Evolutionary conservation across 2,113 vertebrate genomes (phyloP).

Genomic region (Butorides virescens): DNA sequence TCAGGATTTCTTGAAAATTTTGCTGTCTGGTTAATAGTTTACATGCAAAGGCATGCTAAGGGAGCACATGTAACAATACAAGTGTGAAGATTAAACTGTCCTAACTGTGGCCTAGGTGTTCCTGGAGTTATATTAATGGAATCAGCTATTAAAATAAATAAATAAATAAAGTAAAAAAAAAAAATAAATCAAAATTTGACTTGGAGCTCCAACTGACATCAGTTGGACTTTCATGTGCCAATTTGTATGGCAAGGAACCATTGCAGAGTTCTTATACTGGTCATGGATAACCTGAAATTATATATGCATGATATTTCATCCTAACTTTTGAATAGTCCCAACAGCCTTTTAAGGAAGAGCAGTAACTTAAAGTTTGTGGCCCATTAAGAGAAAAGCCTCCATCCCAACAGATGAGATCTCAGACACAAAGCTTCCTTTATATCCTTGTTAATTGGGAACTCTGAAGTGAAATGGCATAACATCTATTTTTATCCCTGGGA

Average conservation of each 20-base stretch:
- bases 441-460: neutral
- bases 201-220: neutral
- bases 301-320: neutral
- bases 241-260: neutral
- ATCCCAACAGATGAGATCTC: neutral
- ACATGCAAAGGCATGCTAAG: neutral
- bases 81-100: neutral
- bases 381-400: neutral
- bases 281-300: neutral
- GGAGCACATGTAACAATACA: neutral
- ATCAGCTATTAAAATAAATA: neutral
- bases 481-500: slow-evolving; percentile 27
- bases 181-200: neutral
- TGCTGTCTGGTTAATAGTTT: neutral
- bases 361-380: neutral
- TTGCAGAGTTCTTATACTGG: neutral
- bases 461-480: neutral
- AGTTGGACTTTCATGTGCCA: neutral
- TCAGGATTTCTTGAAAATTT: neutral
- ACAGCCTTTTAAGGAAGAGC: neutral
- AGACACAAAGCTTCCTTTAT: neutral
- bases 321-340: neutral
- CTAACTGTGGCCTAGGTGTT: neutral
- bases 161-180: neutral
- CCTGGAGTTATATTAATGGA: neutral